Evolutionary conservation across 2,888 invertebrate species (phyloP).

Genomic region (Neoaliturus tenellus): DNA sequence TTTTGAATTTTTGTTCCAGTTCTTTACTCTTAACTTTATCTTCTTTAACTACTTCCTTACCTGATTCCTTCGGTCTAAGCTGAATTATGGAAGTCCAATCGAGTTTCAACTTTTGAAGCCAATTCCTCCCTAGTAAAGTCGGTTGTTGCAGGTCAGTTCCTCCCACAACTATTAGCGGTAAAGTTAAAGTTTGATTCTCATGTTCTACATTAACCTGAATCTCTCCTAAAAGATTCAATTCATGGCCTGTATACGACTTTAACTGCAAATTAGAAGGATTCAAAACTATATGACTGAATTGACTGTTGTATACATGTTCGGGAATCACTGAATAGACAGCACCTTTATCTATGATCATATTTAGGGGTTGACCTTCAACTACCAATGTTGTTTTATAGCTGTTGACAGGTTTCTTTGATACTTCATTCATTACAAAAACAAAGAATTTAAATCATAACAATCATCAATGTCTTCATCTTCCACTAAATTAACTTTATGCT

Average conservation of each 20-base stretch:
- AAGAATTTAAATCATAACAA: not conserved
- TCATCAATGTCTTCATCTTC: not conserved
- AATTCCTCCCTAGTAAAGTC: not conserved
- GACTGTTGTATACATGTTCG: not conserved
- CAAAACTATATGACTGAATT: conserved; percentile 2
- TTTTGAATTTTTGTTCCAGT: not conserved
- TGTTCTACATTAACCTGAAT: not conserved
- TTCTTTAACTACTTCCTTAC: not conserved
- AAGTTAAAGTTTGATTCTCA: not conserved
- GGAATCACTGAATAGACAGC: not conserved
- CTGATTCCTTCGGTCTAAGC: not conserved
- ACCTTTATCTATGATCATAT: not conserved
- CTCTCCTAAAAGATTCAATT: not conserved
- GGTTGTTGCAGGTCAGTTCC: not conserved
- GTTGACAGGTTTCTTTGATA: not conserved
- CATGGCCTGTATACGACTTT: not conserved
- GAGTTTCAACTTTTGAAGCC: not conserved
- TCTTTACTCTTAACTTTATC: not conserved
- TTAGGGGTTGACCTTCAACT: not conserved
- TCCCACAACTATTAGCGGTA: not conserved
- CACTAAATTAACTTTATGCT: not conserved
- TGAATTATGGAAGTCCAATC: not conserved
- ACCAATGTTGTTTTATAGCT: not conserved
- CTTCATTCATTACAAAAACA: not conserved
- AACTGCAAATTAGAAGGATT: not conserved